Evolutionary conservation across 1,140 invertebrate genomes (phyloP).

Genomic region (Meloidogyne hapla): DNA sequence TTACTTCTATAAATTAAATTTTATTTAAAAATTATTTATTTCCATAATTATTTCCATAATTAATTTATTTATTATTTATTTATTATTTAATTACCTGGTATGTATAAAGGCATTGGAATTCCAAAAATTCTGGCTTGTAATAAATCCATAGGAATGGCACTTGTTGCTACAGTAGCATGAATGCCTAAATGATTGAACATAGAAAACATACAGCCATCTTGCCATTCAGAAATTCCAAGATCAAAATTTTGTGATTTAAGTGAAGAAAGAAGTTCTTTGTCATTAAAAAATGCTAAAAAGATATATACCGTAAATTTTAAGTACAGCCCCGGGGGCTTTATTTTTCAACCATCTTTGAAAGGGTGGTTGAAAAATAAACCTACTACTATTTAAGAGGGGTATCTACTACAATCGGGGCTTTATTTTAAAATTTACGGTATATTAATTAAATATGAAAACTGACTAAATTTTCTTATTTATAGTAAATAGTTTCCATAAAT

Average conservation of each 20-base stretch:
- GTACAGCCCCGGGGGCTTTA: no score
- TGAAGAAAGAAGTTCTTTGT: conserved; percentile 1
- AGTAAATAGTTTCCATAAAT: no score
- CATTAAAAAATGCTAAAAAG: conserved; percentile 8
- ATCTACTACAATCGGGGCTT: no score
- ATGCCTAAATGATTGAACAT: conserved; percentile 38
- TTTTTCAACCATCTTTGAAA: no score
- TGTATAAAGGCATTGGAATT: conserved; percentile 33
- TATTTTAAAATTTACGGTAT: no score
- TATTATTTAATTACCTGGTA: conserved; percentile 38
- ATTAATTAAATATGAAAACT: no score
- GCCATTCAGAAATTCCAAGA: conserved; percentile 37
- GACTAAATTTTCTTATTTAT: no score
- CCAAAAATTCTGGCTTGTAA: conserved; percentile 24
- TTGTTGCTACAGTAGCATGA: conserved; percentile 22
- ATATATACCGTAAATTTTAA: no score
- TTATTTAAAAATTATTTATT: background rate
- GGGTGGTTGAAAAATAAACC: no score
- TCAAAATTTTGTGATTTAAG: conserved; percentile 34
- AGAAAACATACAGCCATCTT: conserved; percentile 36
- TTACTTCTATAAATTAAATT: conserved; percentile 5
- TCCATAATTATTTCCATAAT: no score
- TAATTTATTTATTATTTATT: no score
- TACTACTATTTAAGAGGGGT: no score
- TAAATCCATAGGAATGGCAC: conserved; percentile 13